Evolutionary conservation across 1,140 invertebrate species (phyloP).

Genomic region (Parapsyche elsis): DNA sequence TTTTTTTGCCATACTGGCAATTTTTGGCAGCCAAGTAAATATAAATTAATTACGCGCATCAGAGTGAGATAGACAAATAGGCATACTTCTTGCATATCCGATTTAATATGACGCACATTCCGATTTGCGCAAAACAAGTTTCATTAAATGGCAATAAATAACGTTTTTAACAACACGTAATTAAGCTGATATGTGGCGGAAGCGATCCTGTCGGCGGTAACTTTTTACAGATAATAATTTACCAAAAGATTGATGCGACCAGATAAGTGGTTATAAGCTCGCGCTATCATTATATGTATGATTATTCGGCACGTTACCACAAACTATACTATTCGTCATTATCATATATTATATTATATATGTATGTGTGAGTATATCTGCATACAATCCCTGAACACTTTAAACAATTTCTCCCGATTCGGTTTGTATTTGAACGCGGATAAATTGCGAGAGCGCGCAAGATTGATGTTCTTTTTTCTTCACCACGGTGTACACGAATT

Average conservation of each 20-base stretch:
- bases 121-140: slow-evolving; percentile 10
- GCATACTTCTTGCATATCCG: neutral
- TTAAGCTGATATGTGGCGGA: slow-evolving; percentile 32
- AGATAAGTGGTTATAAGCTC: slow-evolving; percentile 15
- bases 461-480: neutral
- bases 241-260: slow-evolving; percentile 28
- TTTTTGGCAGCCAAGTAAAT: too few relatives aligned
- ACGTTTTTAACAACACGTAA: slow-evolving; percentile 32
- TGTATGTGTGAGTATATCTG: too few relatives aligned
- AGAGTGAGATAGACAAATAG: too few relatives aligned
- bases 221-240: slow-evolving; percentile 39
- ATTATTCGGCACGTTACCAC: neutral
- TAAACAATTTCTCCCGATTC: neutral
- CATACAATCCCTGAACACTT: too few relatives aligned
- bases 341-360: neutral
- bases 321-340: neutral
- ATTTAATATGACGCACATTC: neutral
- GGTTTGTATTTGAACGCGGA: neutral
- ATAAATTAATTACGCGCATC: too few relatives aligned
- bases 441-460: neutral
- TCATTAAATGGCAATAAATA: slow-evolving; percentile 39
- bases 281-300: slow-evolving; percentile 22
- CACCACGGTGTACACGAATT: neutral
- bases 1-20: too few relatives aligned
- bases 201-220: slow-evolving; percentile 33